Evolutionary conservation across 2,797 vertebrate species (phyloP).

Genomic region (Acrocephalus scirpaceus): DNA sequence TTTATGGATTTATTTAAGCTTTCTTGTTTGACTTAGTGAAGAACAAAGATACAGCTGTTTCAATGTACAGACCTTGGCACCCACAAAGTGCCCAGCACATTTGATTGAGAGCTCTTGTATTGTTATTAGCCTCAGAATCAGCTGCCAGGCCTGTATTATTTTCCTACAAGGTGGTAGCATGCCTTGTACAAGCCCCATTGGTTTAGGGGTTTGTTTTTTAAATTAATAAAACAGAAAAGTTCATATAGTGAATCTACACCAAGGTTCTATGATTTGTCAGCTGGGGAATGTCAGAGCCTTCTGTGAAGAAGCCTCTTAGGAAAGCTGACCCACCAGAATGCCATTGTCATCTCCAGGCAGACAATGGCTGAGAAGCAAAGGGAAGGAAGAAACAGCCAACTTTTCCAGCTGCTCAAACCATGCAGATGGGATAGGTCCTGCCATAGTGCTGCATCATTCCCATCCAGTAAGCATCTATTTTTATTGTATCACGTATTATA

Average conservation of each 20-base stretch:
- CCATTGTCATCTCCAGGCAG: not conserved
- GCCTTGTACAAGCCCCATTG: not conserved
- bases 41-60: not conserved
- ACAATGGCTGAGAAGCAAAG: not conserved
- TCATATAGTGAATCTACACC: not conserved
- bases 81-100: not conserved
- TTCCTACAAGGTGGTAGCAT: not conserved
- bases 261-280: not conserved
- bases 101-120: not conserved
- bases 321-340: not conserved
- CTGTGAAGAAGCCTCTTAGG: not conserved
- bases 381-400: not conserved
- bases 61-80: not conserved
- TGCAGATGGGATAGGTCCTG: not conserved
- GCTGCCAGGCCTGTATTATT: not conserved
- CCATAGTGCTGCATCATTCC: not conserved
- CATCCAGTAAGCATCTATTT: conserved; percentile 43
- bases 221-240: not conserved
- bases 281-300: not conserved
- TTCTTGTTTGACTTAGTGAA: not conserved
- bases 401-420: conserved; percentile 1
- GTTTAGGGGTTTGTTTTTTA: not conserved
- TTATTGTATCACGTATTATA: conserved; percentile 40
- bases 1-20: not conserved
- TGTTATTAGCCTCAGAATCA: not conserved